phyloP scores from a whole-genome alignment of 23 tunicate genomes.

The Clavelina lepadiformis region DNA sequence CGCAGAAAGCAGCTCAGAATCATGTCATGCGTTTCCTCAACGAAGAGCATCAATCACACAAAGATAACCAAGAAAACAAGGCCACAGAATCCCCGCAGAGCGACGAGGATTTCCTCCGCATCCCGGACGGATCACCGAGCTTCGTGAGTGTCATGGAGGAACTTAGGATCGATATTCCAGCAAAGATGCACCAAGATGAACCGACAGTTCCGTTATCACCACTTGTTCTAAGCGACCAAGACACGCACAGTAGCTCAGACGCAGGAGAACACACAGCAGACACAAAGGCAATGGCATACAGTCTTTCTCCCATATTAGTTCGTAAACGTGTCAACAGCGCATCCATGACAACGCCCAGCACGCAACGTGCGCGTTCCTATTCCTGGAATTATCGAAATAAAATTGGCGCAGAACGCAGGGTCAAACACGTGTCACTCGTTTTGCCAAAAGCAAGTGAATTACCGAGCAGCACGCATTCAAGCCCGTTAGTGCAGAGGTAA shows the following conservation, averaged over 20 bases:
- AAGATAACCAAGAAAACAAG: not conserved
- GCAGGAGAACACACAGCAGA: not conserved
- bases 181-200: not conserved
- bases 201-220: slow-evolving; percentile 3
- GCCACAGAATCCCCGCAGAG: not conserved
- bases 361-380: slow-evolving; percentile 21
- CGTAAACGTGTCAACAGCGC: slow-evolving; percentile 14
- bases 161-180: not conserved
- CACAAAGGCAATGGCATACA: too few species aligned
- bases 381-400: slow-evolving; percentile 58
- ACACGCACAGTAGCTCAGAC: too few species aligned
- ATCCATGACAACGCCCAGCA: not conserved
- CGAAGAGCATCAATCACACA: not conserved
- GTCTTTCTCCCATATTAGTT: slow-evolving; percentile 14
- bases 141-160: slow-evolving; percentile 57
- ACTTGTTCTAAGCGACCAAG: not conserved
- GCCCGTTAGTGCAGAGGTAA: slow-evolving; percentile 20
- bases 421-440: not conserved
- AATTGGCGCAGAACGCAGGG: slow-evolving; percentile 33
- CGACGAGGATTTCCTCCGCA: slow-evolving; percentile 15
- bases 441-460: slow-evolving; percentile 1
- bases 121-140: slow-evolving; percentile 77
- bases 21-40: not conserved
- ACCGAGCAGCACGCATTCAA: slow-evolving; percentile 26
- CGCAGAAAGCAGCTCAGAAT: slow-evolving; percentile 1